Conservation (phyloP, 2,888 invertebrate genomes). For the Malthinus seriepunctatus region DNA sequence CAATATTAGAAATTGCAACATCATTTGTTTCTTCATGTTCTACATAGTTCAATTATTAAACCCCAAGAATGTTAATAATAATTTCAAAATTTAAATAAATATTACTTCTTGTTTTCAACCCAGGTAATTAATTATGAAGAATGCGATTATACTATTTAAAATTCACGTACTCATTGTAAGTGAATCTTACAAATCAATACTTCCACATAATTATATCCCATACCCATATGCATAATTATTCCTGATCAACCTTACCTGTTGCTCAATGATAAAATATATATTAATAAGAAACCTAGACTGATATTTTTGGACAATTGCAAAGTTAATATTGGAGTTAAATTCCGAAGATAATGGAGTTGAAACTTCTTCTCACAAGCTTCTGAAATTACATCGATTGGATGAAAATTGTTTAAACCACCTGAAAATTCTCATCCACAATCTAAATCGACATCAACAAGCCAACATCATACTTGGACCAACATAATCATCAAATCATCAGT, state of each 20-base stretch:
- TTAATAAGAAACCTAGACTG: too few relatives aligned
- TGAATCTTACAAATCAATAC: background rate
- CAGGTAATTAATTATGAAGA: constrained; percentile 5
- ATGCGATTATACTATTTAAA: constrained; percentile 4
- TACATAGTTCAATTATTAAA: constrained; percentile 3
- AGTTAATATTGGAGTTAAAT: too few relatives aligned
- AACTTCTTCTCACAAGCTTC: too few relatives aligned
- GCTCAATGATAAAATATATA: background rate
- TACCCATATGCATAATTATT: background rate
- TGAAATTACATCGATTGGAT: too few relatives aligned
- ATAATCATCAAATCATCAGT: too few relatives aligned
- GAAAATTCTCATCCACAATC: too few relatives aligned
- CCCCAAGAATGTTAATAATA: background rate
- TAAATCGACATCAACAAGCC: too few relatives aligned
- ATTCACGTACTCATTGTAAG: background rate
- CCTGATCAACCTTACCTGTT: constrained; percentile 6
- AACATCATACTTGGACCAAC: too few relatives aligned
- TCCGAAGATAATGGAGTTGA: too few relatives aligned
- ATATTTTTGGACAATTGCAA: too few relatives aligned
- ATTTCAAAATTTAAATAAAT: constrained; percentile 5
- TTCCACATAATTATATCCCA: constrained; percentile 2
- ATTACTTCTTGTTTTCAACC: background rate
- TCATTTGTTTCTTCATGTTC: constrained; percentile 1
- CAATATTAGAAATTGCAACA: background rate
- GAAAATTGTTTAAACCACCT: too few relatives aligned